Base-by-base conservation (phyloP, 37 sponge, comb jelly and placozoan species). In the Diacarnus erythraeanus region DNA sequence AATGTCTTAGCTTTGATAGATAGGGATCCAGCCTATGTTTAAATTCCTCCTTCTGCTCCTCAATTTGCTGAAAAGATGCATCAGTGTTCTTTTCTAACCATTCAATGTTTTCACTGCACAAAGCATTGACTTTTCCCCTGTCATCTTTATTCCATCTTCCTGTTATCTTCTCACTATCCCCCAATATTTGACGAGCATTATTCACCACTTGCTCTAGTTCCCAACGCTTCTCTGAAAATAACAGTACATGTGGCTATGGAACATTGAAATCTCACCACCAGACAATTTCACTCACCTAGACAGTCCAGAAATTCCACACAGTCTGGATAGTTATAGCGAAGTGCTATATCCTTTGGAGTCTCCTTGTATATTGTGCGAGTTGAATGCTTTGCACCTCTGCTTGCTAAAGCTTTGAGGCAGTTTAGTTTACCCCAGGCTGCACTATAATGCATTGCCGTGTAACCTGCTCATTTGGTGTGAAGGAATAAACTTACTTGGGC, bases 81-180 rank as follows among this genome's bases (percentile, higher is more conserved):
- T 64, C 72, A 15, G 66, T 71, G 59, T 77, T 77, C 20, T 69
- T 39, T 17, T 64, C 69, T 60, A 94, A 42, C 90, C 94, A 94
- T 26, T 85, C 87, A 23, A 64, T 64, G 77, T 83, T 86, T 63
- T 94, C 90, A 21, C 83, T 84, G 74, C 94, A 89, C 57, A 87
- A 42, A 23, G 57, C 66, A 37, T 69, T 89, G 17, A 94, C 87
- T 64, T 91, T 91, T 2, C 42, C 33, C 81, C 81, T 94, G 64
- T 94, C 94, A 38, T 94, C 94, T 69, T 94, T 94, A 56, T 80
- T 83, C 94, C 94, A 94, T 60, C 87, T 94, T 36, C 94, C 94
- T 38, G 74, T 33, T 27, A 93, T 86, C 58, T 66, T 85, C 39
- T 93, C 91, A 66, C 42, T 59, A 54, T 90, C 81, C 3, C 68